Conservation (phyloP, 2,797 vertebrate genomes). For the Hafferia zeledoni region DNA sequence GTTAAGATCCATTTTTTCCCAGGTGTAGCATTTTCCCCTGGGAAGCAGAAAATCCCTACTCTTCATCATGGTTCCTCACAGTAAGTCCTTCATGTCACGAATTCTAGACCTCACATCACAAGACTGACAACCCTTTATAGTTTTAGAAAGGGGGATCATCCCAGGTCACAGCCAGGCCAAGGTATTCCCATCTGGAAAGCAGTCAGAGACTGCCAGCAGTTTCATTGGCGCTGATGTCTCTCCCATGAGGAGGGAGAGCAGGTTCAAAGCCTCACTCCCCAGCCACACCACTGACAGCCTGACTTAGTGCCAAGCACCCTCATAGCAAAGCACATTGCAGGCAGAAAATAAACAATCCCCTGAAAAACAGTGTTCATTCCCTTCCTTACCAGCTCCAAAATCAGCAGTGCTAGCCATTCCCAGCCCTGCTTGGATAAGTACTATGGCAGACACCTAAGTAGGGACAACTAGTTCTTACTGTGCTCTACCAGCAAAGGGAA, state of each 20-base stretch:
- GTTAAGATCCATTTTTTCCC: not conserved
- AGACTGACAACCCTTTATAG: not conserved
- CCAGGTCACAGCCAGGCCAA: not conserved
- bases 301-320: not conserved
- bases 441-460: rapidly evolving
- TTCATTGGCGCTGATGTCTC: not conserved
- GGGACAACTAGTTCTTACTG: rapidly evolving
- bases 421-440: not conserved
- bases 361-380: not conserved
- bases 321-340: not conserved
- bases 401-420: not conserved
- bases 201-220: not conserved
- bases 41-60: not conserved
- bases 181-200: not conserved
- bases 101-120: not conserved
- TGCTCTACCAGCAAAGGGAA: not conserved
- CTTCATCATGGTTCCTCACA: not conserved
- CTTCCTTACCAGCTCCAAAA: not conserved
- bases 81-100: not conserved
- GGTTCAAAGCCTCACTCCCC: not conserved
- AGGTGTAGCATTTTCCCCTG: not conserved
- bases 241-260: not conserved
- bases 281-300: not conserved
- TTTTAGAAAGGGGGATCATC: not conserved
- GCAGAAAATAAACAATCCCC: not conserved